Conservation (phyloP, 2,888 invertebrate genomes). For the Drosophila nigritarsus region DNA sequence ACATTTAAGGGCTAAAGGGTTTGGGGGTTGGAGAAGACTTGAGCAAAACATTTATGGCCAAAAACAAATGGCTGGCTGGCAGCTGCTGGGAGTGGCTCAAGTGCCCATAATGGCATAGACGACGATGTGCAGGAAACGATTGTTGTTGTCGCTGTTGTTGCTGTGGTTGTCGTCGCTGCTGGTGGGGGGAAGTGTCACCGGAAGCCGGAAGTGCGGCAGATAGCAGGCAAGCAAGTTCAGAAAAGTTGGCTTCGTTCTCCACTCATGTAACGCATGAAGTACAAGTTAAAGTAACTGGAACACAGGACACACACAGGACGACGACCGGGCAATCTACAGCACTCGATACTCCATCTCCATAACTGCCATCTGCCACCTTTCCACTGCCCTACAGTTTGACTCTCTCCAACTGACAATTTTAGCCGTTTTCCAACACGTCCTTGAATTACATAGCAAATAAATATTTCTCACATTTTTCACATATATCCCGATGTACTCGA, state of each 20-base stretch:
- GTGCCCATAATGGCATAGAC: constrained; percentile 78
- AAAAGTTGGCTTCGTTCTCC: constrained; percentile 58
- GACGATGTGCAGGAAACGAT: constrained; percentile 71
- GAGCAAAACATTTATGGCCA: constrained; percentile 71
- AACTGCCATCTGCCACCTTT: not conserved
- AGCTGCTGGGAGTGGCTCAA: constrained; percentile 72
- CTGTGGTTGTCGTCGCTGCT: constrained; percentile 10
- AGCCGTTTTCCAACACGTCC: not conserved
- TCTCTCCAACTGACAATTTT: not conserved
- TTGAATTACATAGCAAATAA: not conserved
- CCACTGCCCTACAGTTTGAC: not conserved
- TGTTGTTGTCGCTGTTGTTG: constrained; percentile 40
- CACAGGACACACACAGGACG: constrained; percentile 14
- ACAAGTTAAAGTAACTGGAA: constrained; percentile 35
- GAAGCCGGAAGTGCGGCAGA: constrained; percentile 78
- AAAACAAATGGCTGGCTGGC: constrained; percentile 63
- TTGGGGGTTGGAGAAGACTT: constrained; percentile 1
- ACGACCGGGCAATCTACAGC: constrained; percentile 18
- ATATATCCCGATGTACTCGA: not conserved
- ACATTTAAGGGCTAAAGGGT: constrained; percentile 14
- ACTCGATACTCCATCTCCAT: constrained; percentile 1
- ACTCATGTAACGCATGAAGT: constrained; percentile 28
- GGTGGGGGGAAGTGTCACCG: constrained; percentile 69
- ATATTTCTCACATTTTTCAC: not conserved
- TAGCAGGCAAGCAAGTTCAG: constrained; percentile 56